Conservation (phyloP, 2,113 vertebrate species). For the Marmota flaviventris region DNA sequence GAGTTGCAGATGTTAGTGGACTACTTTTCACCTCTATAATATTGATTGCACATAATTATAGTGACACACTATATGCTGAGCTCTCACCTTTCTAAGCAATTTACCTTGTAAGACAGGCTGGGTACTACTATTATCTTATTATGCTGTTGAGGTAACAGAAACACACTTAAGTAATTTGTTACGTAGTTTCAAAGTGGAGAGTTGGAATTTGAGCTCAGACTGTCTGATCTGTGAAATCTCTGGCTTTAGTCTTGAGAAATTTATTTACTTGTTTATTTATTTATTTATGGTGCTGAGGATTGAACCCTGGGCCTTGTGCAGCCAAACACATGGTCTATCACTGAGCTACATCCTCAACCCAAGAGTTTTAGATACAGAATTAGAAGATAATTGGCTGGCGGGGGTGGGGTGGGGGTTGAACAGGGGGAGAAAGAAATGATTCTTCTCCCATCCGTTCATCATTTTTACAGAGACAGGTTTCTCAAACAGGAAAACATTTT, state of each 20-base stretch:
- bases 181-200: not conserved
- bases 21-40: conserved; percentile 35
- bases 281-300: not conserved
- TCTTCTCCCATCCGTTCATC: not conserved
- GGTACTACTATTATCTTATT: not conserved
- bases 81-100: conserved; percentile 3
- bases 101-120: not conserved
- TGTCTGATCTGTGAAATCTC: not conserved
- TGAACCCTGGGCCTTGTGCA: not conserved
- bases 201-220: not conserved
- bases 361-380: not conserved
- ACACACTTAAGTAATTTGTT: not conserved
- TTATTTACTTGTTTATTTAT: not conserved
- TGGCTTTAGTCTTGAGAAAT: not conserved
- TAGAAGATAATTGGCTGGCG: not conserved
- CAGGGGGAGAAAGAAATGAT: not conserved
- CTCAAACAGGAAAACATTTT: conserved; percentile 29
- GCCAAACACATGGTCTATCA: not conserved
- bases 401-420: no score
- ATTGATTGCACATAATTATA: conserved; percentile 13
- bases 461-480: not conserved
- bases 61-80: not conserved
- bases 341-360: not conserved
- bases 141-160: conserved; percentile 10
- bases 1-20: not conserved